phyloP scores from a whole-genome alignment of 1,140 invertebrate species.

The Nebria ingens region DNA sequence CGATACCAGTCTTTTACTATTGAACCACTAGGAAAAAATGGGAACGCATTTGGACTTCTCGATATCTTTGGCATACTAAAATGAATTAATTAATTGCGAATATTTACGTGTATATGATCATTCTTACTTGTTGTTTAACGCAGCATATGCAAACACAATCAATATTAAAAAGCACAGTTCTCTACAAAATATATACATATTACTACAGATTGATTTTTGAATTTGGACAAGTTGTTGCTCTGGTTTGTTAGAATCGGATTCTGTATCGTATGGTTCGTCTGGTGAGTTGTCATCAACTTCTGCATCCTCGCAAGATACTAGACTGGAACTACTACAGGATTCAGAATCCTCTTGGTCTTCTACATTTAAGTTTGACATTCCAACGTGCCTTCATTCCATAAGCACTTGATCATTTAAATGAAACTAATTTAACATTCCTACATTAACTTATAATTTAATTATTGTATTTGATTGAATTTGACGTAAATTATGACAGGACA shows the following conservation, averaged over 20 bases:
- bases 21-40: constrained; percentile 56
- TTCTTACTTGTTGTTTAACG: constrained; percentile 50
- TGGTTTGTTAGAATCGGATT: neutral
- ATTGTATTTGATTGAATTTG: neutral
- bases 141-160: constrained; percentile 43
- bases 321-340: neutral
- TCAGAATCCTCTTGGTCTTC: constrained; percentile 2
- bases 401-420: no score
- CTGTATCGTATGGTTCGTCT: neutral
- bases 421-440: no score
- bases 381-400: constrained; percentile 15
- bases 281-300: neutral
- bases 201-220: constrained; percentile 13
- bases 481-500: neutral
- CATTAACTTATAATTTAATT: neutral
- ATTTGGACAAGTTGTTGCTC: neutral
- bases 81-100: constrained; percentile 24
- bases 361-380: constrained; percentile 15
- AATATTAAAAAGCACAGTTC: constrained; percentile 36
- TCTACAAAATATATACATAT: constrained; percentile 29
- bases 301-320: neutral
- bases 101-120: constrained; percentile 11
- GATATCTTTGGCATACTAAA: constrained; percentile 55
- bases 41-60: constrained; percentile 50
- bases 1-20: constrained; percentile 60